Base-by-base conservation (phyloP, 2,888 invertebrate species). In the Campoplex nolae region DNA sequence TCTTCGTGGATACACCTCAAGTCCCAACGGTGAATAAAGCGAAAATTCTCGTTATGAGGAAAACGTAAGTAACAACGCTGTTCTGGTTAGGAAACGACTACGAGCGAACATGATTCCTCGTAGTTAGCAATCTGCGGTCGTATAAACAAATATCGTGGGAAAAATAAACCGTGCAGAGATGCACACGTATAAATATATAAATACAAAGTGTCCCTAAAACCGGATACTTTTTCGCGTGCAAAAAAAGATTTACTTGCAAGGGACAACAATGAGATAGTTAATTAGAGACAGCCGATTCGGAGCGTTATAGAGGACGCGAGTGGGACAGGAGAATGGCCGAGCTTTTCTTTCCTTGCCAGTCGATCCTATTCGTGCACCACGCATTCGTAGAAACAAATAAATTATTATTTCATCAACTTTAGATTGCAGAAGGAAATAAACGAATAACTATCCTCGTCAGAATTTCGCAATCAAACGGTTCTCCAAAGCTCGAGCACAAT, bases 111-210 rank as follows among this genome's bases (percentile, higher is more conserved):
- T 83, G 16, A 23, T 74, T 54, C 32, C 32, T 32, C n/a, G 51
- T 70, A 84, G 76, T 81, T 81, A 71, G 81, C 45, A 70, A 62
- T 74, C 56, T 45, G 58, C 38, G 70, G 56, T 87, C 84, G 81
- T 82, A 87, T 84, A 84, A 82, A 82, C 82, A 68, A 81, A 23
- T 54, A 45, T n/a, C 32, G 32, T 32, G 18, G 58, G 62, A 71
- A 70, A 65, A 16, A 54, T 11, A 62, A 16, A 48, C 73, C 38
- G 23, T 51, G 42, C 11, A 28, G 0, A 45, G 0, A 45, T 45
- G 16, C 18, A 54, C 38, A 38, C 8, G 38, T 54, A 51, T 32
- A 16, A 18, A 42, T 23, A 42, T 23, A 38, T 32, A 54, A 54
- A 68, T 51, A 38, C 16, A 38, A 32, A 62, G 16, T 62, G 62